Base-by-base conservation (phyloP, 1,140 invertebrate genomes). In the Drosophila tropicalis region DNA sequence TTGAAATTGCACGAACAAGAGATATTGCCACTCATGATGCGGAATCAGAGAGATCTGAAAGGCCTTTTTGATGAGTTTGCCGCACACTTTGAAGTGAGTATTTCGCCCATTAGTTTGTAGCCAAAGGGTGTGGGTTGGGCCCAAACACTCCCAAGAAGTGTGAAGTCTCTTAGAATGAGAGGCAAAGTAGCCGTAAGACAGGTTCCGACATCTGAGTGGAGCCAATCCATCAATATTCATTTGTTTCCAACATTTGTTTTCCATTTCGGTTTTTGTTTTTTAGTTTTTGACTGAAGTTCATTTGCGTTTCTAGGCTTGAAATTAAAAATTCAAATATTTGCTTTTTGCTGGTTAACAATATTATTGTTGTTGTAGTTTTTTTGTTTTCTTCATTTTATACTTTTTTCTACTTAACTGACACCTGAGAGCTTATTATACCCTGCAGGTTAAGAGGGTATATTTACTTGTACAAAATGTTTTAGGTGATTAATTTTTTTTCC, bases 31-130 rank as follows among this genome's bases (percentile, higher is more conserved):
- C 60, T 91, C 12, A 89, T 92, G 80, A 29, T 84, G 74, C 76
- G 85, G 55, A 91, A 91, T 63, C 81, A 90, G 61, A 76, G 84
- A 7, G 90, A 92, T 82, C 76, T 91, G 25, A 91, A 91, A 62
- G 72, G 75, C 22, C 72, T 92, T 19, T 92, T 92, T 39, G 90
- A 92, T 62, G 91, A 91, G 60, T 91, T 92, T 70, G 76, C 91
- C 9, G 47, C 60, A 15, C 78, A 76, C 34, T 90, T 91, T 67
- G 90, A 91, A 74, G 90, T 91, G 56, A 91, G 90, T 83, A 72
- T 34, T 6, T 25, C 4, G 22, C 22, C 29, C 29, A 29, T 29
- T 39, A 22, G n/a, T 17, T 44, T 25, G n/a, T 57, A 17, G 29
- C 34, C 57, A 10, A 15, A 0, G n/a, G 17, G 61, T 17, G 66